These are phyloP conservation scores for Noctuana brunneofusca DNA, from an alignment of 2,888 invertebrate genomes.

Conservation along the genomic window DNA sequence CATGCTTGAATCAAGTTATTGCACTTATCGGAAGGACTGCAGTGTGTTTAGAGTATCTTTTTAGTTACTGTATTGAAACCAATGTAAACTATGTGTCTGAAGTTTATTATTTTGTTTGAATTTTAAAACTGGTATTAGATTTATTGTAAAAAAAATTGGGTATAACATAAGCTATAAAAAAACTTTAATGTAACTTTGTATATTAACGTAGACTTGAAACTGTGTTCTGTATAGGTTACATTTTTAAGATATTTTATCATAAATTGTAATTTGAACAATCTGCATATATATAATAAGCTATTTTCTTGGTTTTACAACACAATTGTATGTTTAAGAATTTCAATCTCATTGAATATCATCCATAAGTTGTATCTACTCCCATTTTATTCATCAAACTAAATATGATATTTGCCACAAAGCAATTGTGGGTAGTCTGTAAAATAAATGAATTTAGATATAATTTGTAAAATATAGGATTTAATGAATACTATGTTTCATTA, in stretches of 20 bases:
- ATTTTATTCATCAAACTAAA: background rate
- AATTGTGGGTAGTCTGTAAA: constrained; percentile 16
- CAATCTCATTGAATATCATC: background rate
- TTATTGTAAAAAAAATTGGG: no score
- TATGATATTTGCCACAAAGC: background rate
- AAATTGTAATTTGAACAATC: background rate
- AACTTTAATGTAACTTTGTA: background rate
- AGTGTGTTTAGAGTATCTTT: background rate
- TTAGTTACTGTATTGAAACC: background rate
- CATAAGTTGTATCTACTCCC: background rate
- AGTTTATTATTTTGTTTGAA: no score
- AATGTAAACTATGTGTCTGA: background rate
- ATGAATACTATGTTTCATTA: background rate
- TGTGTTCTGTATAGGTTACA: background rate
- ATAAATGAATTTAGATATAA: constrained; percentile 27
- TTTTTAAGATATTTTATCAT: background rate
- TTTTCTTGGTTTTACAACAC: no score
- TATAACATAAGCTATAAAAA: no score
- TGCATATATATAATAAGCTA: background rate
- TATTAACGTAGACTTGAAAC: background rate
- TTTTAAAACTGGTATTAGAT: no score
- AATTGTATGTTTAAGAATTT: background rate
- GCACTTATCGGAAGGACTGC: no score
- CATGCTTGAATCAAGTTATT: no score
- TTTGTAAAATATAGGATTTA: constrained; percentile 32